These are phyloP conservation scores for Habroteleia sp. DNA, from an alignment of 2,888 invertebrate species.

Conservation along the genomic window DNA sequence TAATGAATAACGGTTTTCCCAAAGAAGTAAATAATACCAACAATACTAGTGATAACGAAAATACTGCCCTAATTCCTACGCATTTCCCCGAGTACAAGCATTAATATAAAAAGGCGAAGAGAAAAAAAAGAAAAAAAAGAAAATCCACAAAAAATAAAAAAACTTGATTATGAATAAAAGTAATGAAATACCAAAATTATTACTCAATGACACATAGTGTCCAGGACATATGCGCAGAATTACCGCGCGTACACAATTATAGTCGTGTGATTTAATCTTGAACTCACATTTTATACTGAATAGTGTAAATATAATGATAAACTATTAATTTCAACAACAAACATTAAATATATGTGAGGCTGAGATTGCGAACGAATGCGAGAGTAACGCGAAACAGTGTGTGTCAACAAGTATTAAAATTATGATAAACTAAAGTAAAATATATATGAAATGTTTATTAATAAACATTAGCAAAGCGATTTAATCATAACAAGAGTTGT, in stretches of 20 bases:
- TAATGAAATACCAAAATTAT: conserved; percentile 68
- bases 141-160: conserved; percentile 12
- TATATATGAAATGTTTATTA: conserved; percentile 80
- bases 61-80: conserved; percentile 79
- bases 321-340: conserved; percentile 73
- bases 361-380: conserved; percentile 39
- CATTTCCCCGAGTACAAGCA: conserved; percentile 80
- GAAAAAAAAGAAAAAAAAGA: conserved; percentile 21
- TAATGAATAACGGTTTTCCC: conserved; percentile 76
- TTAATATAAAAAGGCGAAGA: conserved; percentile 70
- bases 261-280: conserved; percentile 79
- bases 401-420: conserved; percentile 76
- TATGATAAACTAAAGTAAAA: conserved; percentile 78
- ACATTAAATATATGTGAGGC: conserved; percentile 59
- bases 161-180: conserved; percentile 45
- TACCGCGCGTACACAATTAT: conserved; percentile 65
- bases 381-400: conserved; percentile 35
- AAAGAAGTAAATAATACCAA: conserved; percentile 76
- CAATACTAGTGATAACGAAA: conserved; percentile 80
- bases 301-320: conserved; percentile 79
- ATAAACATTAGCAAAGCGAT: conserved; percentile 79
- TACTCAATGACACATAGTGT: conserved; percentile 80
- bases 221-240: conserved; percentile 58
- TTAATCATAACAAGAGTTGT: conserved; percentile 66
- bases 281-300: conserved; percentile 80